Conservation (phyloP, 1,140 invertebrate genomes). For the Bombus huntii region DNA sequence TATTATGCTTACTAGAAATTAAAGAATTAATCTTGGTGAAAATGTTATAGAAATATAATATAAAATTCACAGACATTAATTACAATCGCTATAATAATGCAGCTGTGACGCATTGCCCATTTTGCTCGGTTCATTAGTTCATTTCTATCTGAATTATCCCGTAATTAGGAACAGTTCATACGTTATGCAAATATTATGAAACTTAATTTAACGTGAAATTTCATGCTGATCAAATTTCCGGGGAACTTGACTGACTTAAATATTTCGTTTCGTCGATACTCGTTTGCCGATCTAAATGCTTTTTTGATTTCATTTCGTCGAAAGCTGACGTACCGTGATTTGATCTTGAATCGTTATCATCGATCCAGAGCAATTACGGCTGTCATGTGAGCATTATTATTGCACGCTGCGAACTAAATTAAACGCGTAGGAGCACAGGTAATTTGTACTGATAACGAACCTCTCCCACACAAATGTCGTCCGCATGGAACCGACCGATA, state of each 20-base stretch:
- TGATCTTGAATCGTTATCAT: constrained; percentile 60
- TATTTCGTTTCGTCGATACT: neutral
- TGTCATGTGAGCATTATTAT: constrained; percentile 68
- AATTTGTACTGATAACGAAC: constrained; percentile 73
- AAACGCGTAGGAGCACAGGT: constrained; percentile 69
- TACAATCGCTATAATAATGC: neutral
- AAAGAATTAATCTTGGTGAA: too few relatives aligned
- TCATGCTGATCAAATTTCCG: neutral
- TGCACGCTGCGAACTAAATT: constrained; percentile 63
- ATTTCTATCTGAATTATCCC: neutral
- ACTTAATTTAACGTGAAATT: neutral
- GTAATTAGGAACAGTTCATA: neutral
- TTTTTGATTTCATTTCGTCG: neutral
- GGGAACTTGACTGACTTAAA: neutral
- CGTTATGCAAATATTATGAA: neutral
- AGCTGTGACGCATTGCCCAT: neutral
- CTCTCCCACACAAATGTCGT: constrained; percentile 64
- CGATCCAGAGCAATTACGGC: constrained; percentile 60
- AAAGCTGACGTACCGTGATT: constrained; percentile 13
- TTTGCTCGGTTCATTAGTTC: neutral
- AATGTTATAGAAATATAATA: neutral
- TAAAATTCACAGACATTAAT: neutral
- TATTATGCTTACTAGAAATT: too few relatives aligned
- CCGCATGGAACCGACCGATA: constrained; percentile 34
- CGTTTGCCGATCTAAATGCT: neutral